These are phyloP conservation scores for Hippoglossus hippoglossus DNA, from an alignment of 2,797 vertebrate genomes.

Conservation along the genomic window DNA sequence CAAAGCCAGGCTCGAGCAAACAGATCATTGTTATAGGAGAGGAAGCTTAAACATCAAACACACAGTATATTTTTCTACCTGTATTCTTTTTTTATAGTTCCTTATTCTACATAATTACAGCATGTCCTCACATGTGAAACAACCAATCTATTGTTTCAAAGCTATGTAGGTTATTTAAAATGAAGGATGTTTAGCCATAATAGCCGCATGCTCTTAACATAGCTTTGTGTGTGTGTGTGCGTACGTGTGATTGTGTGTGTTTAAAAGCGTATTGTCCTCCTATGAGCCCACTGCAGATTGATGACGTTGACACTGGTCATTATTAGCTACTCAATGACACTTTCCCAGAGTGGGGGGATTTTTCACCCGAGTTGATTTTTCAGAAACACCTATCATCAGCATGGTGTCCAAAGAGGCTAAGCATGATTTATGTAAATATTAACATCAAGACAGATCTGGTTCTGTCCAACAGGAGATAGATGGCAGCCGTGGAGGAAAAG, in stretches of 20 bases:
- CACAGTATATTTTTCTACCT: slow-evolving; percentile 35
- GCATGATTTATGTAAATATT: slow-evolving; percentile 87
- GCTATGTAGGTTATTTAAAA: slow-evolving; percentile 1
- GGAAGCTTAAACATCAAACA: slow-evolving; percentile 66
- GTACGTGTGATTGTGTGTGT: slow-evolving; percentile 28
- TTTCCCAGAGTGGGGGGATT: slow-evolving; percentile 63
- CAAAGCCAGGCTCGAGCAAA: slow-evolving; percentile 77
- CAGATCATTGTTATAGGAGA: slow-evolving; percentile 70
- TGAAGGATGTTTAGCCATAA: slow-evolving; percentile 31
- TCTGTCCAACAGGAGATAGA: slow-evolving; percentile 80
- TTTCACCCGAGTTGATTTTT: slow-evolving; percentile 71
- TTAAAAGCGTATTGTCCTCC: slow-evolving; percentile 11
- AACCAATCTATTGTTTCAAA: slow-evolving; percentile 27
- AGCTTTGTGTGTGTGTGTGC: slow-evolving; percentile 26
- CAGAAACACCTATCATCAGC: slow-evolving; percentile 76
- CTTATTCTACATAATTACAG: slow-evolving; percentile 12
- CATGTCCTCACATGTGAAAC: slow-evolving; percentile 5
- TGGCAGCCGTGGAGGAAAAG: slow-evolving; percentile 77
- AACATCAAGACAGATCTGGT: slow-evolving; percentile 81
- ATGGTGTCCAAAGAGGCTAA: slow-evolving; percentile 79
- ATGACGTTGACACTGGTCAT: slow-evolving; percentile 77
- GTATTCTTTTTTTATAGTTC: slow-evolving; percentile 37
- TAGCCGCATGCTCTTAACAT: slow-evolving; percentile 14
- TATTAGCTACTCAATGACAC: slow-evolving; percentile 75
- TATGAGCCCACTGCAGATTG: slow-evolving; percentile 57